Evolutionary conservation across 2,113 vertebrate species (phyloP).

Genomic region (Aepyceros melampus): DNA sequence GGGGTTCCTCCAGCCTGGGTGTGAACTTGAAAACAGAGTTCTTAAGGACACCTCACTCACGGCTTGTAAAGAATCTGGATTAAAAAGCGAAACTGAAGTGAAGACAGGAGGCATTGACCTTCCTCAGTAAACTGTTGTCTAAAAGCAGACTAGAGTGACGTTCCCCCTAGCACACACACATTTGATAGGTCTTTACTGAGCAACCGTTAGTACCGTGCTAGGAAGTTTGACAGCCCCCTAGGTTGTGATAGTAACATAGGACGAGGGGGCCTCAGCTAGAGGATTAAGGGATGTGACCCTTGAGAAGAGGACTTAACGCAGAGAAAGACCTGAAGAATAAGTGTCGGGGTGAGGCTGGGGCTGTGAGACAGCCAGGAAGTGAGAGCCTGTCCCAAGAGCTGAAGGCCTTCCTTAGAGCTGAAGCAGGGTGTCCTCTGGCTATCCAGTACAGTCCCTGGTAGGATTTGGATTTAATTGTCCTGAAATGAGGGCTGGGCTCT

Average conservation of each 20-base stretch:
- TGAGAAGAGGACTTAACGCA: background rate
- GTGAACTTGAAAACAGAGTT: conserved; percentile 24
- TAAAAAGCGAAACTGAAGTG: conserved; percentile 28
- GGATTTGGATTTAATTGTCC: background rate
- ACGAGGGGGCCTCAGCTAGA: background rate
- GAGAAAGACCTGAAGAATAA: background rate
- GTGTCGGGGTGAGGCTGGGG: background rate
- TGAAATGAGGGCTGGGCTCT: background rate
- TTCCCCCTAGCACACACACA: background rate
- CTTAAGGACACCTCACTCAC: background rate
- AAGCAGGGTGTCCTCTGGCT: background rate
- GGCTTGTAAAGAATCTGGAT: background rate
- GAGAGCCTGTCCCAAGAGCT: background rate
- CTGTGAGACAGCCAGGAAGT: background rate
- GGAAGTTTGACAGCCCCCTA: background rate
- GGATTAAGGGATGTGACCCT: background rate
- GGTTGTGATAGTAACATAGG: background rate
- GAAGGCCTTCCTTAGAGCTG: background rate
- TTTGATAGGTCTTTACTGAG: background rate
- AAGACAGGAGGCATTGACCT: background rate
- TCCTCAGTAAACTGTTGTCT: background rate
- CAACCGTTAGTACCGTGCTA: background rate
- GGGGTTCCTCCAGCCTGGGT: background rate
- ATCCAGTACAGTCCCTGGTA: background rate
- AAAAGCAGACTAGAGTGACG: background rate